Percentiles rank a stretch among this genome's conserved stretches.
phyloP scores from a whole-genome alignment of 2,888 invertebrate genomes.

The Sarcophaga variegata region DNA sequence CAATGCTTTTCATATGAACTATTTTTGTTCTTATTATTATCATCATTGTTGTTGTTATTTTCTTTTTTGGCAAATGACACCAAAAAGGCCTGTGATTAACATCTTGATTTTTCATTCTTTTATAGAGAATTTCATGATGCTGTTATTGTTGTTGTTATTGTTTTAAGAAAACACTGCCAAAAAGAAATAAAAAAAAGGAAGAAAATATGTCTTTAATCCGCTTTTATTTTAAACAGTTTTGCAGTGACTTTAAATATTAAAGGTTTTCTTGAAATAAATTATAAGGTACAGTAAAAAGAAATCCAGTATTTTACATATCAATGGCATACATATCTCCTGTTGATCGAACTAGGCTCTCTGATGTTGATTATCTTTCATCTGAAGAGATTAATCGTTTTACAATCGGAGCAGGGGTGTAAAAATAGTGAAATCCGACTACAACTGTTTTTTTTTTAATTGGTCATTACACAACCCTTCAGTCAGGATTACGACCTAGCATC shows the following conservation, averaged over 20 bases:
- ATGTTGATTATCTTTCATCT: no score
- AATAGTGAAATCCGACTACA: no score
- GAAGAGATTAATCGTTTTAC: no score
- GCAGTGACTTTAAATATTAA: conserved; percentile 23
- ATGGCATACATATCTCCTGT: no score
- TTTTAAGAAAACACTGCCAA: conserved; percentile 19
- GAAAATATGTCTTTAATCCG: background rate
- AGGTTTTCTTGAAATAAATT: background rate
- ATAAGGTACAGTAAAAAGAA: no score
- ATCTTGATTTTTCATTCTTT: background rate
- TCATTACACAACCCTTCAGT: no score
- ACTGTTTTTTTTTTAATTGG: no score
- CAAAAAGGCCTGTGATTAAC: conserved; percentile 48
- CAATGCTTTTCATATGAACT: conserved; percentile 45
- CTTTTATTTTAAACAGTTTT: background rate
- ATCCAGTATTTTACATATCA: no score
- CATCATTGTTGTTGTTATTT: background rate
- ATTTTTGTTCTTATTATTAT: conserved; percentile 11
- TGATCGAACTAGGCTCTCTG: no score
- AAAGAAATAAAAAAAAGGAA: background rate
- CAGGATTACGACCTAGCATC: no score
- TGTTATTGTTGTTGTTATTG: conserved; percentile 6
- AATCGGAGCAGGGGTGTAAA: no score
- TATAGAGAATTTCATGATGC: no score
- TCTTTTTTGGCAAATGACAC: conserved; percentile 15